Evolutionary conservation across 2,888 invertebrate species (phyloP), one percentile per base, ranked within the genome.

Genomic region (Macrophya alboannulata): DNA sequence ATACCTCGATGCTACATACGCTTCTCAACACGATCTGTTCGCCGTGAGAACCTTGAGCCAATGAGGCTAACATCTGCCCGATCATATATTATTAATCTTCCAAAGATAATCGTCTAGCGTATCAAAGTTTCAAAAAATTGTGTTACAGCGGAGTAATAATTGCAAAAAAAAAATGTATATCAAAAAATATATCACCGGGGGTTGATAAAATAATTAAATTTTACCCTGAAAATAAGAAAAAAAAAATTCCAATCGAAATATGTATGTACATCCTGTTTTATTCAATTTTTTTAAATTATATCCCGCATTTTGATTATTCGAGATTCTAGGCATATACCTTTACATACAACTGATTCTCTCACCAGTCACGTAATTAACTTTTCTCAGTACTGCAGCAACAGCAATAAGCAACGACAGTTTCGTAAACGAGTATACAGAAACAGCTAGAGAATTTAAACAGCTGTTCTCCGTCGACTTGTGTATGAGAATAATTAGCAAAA

Each of bases 41-140:
- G 72, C 45, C n/a, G 10, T 9, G 21, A 45, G n/a, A 74, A n/a
- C 72, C 72, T 74, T 74, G 72, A 74, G 72, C 72, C 72, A 74
- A 10, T 74, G 45, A 45, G 72, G 72, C 45, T 9, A 74, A 17
- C 45, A 45, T 45, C 72, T 45, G 72, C 72, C 43, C 12, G 72
- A 45, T 43, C n/a, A n/a, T n/a, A 45, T 45, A 43, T 43, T 40
- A 21, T 17, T 62, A 72, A 45, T 72, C 68, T 31, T 62, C 62
- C 4, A 17, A 37, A 68, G 72, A 43, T 43, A 21, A 74, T 71
- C 37, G 71, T 48, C 62, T 31, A 3, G 31, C 31, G 31, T 31
- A 31, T 4, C 45, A 10, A 74, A 45, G 21, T 21, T 21, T n/a
- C 25, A 45, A 74, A 43, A 9, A 45, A 10, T 74, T 62, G n/a